Evolutionary conservation across 2,797 vertebrate species (phyloP), one percentile per base, ranked within the genome.

Genomic region (Sardinella longiceps): DNA sequence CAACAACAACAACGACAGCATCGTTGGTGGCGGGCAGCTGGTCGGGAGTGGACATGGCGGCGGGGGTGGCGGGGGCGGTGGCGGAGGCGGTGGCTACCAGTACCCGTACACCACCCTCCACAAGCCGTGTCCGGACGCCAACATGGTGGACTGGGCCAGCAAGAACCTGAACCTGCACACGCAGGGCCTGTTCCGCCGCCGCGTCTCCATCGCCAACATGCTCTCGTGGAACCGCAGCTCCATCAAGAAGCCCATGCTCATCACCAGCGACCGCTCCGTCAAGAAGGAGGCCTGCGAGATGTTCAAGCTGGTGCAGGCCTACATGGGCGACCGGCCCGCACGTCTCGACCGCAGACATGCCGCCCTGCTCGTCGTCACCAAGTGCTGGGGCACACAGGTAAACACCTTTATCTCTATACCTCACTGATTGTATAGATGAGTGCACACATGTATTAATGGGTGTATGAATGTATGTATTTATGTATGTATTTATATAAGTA

Each of bases 121-220:
- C 87, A 95, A 95, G 82, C 95, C 95, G 28, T 91, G 93, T n/a
- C 89, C 94, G 2, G 94, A 94, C 60, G 92, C 91, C 89, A 95
- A 93, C 89, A 96, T 96, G 92, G 94, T 88, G 86, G 95, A 95
- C 82, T 96, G 95, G 95, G 95, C 95, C 39, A 95, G 94, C 46
- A 95, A 96, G 85, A 95, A 96, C 90, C 94, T 96, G 2, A 96
- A 96, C 90, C 93, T 95, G 93, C 95, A 96, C 90, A 96, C 95
- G 0, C 95, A 95, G 84, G 96, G 96, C 56, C 94, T 96, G 86
- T 95, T 96, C 89, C 94, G 96, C 3, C 91, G 95, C 0, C 92
- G 94, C 70, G 89, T 96, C 81, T 96, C 96, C 82, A 92, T 96
- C 81, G 93, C 95, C 87, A 96, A 95, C 90, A 95, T 96, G 96